Base-by-base conservation (phyloP, 2,888 invertebrate genomes). In the Calephelis perditalis region DNA sequence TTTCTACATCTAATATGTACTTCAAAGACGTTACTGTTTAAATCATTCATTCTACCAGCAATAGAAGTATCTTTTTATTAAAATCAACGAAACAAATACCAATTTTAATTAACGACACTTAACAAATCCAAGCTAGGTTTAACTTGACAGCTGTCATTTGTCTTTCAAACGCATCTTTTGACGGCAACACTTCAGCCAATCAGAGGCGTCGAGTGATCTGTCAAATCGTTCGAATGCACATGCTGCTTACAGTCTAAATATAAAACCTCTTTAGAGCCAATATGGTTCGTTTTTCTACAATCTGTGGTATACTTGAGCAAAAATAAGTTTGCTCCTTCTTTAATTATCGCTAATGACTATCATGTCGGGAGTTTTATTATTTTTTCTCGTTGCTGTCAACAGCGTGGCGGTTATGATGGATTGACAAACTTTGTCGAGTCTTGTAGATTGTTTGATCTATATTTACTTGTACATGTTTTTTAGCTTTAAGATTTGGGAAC, bases 141-240 rank as follows among this genome's bases (percentile, higher is more conserved):
- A 71, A 82, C 74, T 77, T 83, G 84, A 84, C 84, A 79, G 82
- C 77, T 86, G 84, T 86, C 87, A 78, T 72, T 75, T 75, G 74
- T 77, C 76, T 72, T 71, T 74, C 74, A 66, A 75, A 72, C 71
- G 72, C 73, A 68, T 66, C 70, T 78, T 81, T 79, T 79, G 81
- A 78, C 82, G 81, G 79, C 76, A 78, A 67, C 70, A 64, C 71
- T 68, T 70, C 75, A 71, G 73, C 86, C 86, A 87, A 87, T 87
- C 82, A 86, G 75, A 71, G 75, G 82, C 80, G 88, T 71, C 73
- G 86, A 86, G 70, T 70, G 83, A 81, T 75, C 74, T 78, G 81
- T 80, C 80, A 77, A 63, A 62, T 65, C 47, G 65, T 57, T 54
- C 35, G n/a, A 7, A 54, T 60, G n/a, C 36, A 63, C 72, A 73